Percentiles rank a stretch among this genome's conserved stretches.
Evolutionary conservation across 2,797 vertebrate species (phyloP).

Genomic region (Mycteria americana): DNA sequence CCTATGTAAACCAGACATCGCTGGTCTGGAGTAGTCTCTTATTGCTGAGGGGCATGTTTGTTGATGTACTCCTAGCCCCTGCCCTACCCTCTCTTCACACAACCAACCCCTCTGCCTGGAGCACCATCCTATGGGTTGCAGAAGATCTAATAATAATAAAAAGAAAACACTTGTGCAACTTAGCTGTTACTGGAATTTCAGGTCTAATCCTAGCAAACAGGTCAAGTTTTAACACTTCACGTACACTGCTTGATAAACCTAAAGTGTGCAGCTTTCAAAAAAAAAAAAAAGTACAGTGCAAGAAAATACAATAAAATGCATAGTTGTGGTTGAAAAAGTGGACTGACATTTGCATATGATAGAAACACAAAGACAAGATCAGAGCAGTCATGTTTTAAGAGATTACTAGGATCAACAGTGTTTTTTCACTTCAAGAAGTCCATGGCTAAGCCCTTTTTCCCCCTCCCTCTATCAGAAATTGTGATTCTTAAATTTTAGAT

Average conservation of each 20-base stretch:
- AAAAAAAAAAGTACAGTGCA: neutral
- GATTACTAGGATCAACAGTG: neutral
- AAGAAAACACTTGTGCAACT: neutral
- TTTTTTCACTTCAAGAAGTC: neutral
- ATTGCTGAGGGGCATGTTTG: neutral
- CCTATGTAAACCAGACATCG: neutral
- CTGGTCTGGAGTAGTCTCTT: neutral
- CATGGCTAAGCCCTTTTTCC: neutral
- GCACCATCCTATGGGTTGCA: neutral
- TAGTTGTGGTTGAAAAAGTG: neutral
- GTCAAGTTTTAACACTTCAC: constrained; percentile 12
- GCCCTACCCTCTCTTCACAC: neutral
- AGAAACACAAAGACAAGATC: neutral
- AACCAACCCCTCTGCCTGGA: neutral
- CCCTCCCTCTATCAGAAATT: neutral
- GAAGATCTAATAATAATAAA: neutral
- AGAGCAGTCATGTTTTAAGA: neutral
- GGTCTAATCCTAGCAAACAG: neutral
- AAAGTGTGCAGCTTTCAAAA: neutral
- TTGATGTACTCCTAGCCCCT: neutral
- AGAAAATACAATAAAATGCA: neutral
- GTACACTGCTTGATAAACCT: neutral
- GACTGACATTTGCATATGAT: neutral
- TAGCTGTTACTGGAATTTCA: constrained; percentile 24
- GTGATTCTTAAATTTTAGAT: neutral